Conservation (phyloP, 2,113 vertebrate genomes). For the Elephas maximus region DNA sequence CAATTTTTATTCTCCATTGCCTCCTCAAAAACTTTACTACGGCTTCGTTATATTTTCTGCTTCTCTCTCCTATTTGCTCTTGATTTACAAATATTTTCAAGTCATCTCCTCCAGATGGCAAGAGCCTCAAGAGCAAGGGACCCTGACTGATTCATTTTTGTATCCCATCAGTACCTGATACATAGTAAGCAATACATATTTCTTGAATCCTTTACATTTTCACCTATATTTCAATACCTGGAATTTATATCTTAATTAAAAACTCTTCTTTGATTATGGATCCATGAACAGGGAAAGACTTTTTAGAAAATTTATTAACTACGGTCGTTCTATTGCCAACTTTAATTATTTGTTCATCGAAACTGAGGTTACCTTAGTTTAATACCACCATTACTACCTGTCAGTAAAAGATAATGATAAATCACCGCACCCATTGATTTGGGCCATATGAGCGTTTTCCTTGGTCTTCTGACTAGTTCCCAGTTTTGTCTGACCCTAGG, state of each 20-base stretch:
- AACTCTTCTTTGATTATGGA: slow-evolving; percentile 15
- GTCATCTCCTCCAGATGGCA: neutral
- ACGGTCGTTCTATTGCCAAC: slow-evolving; percentile 19
- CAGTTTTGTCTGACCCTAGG: neutral
- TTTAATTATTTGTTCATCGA: slow-evolving; percentile 47
- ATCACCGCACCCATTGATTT: too few relatives aligned
- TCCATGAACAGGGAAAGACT: neutral
- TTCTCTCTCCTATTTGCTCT: neutral
- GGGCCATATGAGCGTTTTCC: neutral
- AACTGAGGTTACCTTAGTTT: slow-evolving; percentile 42
- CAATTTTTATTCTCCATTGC: neutral
- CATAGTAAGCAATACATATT: neutral
- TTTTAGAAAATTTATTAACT: slow-evolving; percentile 50
- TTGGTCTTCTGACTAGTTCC: neutral
- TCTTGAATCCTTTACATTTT: slow-evolving; percentile 37
- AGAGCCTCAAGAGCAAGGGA: neutral
- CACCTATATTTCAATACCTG: neutral
- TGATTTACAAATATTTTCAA: neutral
- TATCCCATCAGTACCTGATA: neutral
- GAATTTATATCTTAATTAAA: slow-evolving; percentile 44
- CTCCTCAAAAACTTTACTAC: neutral
- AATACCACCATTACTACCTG: neutral
- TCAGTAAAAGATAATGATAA: neutral
- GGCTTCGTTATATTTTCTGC: neutral
- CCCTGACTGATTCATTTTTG: neutral